Conservation (phyloP, 2,113 vertebrate species). For the Dolichotis patagonum region DNA sequence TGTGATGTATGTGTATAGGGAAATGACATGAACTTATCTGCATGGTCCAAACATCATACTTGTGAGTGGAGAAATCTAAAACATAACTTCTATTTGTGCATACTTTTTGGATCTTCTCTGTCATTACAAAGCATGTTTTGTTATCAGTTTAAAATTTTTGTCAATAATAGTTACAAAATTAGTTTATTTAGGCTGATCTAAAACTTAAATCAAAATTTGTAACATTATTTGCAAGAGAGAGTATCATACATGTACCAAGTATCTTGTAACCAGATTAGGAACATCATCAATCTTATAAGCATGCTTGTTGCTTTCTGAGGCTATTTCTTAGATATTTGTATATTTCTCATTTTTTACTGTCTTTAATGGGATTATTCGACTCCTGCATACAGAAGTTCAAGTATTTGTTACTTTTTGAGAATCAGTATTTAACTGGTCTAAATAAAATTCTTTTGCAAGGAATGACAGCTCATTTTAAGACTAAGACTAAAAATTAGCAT, state of each 20-base stretch:
- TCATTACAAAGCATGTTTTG: not conserved
- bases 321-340: not conserved
- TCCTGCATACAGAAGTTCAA: not conserved
- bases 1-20: too few relatives aligned
- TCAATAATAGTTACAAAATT: not conserved
- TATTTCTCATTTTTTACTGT: not conserved
- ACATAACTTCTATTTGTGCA: not conserved
- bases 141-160: not conserved
- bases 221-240: slow-evolving; percentile 1
- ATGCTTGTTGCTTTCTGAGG: not conserved
- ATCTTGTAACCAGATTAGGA: not conserved
- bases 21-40: not conserved
- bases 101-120: not conserved
- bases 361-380: not conserved
- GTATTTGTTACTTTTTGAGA: not conserved
- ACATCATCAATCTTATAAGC: not conserved
- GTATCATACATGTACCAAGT: not conserved
- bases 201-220: not conserved
- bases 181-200: not conserved
- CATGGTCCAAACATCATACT: not conserved
- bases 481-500: not conserved
- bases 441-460: not conserved
- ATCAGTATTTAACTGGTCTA: not conserved
- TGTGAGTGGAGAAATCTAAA: not conserved
- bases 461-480: not conserved